Evolutionary conservation across 2,797 vertebrate species (phyloP), one percentile per base, ranked within the genome.

Genomic region (Pyrocephalus nanus): DNA sequence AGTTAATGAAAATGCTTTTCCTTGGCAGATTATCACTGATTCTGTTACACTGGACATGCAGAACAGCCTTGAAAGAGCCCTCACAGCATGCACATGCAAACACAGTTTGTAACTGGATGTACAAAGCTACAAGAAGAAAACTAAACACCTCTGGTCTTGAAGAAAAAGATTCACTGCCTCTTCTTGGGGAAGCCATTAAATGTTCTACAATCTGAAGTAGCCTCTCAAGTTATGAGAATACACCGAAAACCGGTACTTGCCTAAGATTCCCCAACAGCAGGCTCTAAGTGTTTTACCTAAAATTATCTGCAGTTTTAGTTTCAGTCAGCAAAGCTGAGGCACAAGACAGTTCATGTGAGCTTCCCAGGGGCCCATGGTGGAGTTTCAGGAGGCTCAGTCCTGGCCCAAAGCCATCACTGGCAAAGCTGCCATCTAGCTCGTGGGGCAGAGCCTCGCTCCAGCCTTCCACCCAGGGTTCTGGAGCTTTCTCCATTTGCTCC

Each of bases 311-410:
- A 66, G 30, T 75, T 91, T 80, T 47, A 19, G 8, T 55, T 79
- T 60, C 38, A 38, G 61, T 7, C 38, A 54, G 27, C 48, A 58
- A 66, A 62, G 19, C 6, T 51, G 2, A 50, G 34, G 30, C 23
- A 48, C 15, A 69, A 8, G 0, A 0, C 25, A 64, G 25, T 27
- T 74, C 34, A 48, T 0, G 0, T 16, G 71, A 86, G 17, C 42
- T 62, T 53, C 61, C 32, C n/a, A 5, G n/a, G 5, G 32, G 26
- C 61, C 30, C 45, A 9, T 22, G 26, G 32, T 0, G 0, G n/a
- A 47, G 29, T 34, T 54, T 62, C 6, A 27, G 48, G 32, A 86
- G 23, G 9, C 2, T 6, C 43, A 50, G 54, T 43, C 48, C 64
- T 29, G 21, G 10, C 70, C 32, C 36, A 64, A 34, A 94, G 38